Evolutionary conservation across 2,888 invertebrate species (phyloP), one percentile per base, ranked within the genome.

Genomic region (Apotomis turbidana): DNA sequence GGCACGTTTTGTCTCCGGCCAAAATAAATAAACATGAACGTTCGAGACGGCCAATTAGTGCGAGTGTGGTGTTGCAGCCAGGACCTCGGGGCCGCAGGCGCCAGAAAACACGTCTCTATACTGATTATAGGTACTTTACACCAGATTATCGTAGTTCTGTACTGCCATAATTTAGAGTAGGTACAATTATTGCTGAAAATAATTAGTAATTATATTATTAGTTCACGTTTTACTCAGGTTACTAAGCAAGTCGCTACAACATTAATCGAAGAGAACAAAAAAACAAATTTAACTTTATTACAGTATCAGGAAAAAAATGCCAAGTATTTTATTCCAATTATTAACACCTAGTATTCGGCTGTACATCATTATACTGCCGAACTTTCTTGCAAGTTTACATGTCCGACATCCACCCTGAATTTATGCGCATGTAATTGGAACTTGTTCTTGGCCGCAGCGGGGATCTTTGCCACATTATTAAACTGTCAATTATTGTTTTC

Each of bases 391-490:
- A 46, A 59, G 58, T 63, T 68, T 68, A 68, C 54, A 68, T 52
- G 62, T 63, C 70, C 75, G 73, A 13, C n/a, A 70, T 38, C n/a
- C 55, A 54, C 78, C 77, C 78, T 77, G 77, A 76, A 78, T 80
- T 80, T 78, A 78, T 78, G 78, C 77, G 69, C 64, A 67, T 77
- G 79, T 84, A 82, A 85, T 83, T 79, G 80, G 79, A 72, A 77
- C 79, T 79, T 77, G 74, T 71, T 70, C 66, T 74, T 70, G 80
- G 78, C 76, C 80, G 76, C 81, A 74, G 77, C 78, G 77, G 75
- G 78, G 77, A 79, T 76, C 78, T 75, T 77, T 76, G 80, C 76
- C 77, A 80, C 79, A 80, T 81, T 81, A 84, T 83, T 84, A 83
- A 78, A 78, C 62, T 63, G 69, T 73, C 68, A 71, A 74, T 76